phyloP scores from a whole-genome alignment of 2,113 vertebrate genomes.

The Rhinopithecus roxellana region DNA sequence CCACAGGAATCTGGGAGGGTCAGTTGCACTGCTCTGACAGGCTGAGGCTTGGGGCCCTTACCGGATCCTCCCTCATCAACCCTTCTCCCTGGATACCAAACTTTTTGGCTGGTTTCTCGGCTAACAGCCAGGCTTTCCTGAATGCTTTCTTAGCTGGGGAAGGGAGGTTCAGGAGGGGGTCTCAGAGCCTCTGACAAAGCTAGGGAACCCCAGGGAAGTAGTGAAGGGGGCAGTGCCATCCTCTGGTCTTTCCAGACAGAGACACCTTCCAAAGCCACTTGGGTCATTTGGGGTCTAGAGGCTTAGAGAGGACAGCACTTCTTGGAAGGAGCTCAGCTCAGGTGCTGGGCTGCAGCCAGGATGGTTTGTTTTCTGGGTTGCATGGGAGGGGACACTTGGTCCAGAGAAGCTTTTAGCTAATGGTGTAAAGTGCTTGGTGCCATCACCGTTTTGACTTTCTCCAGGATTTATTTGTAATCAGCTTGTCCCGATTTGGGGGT shows the following conservation, averaged over 20 bases:
- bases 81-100: not conserved
- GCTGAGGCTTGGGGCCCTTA: not conserved
- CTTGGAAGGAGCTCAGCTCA: not conserved
- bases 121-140: not conserved
- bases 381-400: constrained; percentile 54
- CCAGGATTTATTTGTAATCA: constrained; percentile 82
- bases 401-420: constrained; percentile 82
- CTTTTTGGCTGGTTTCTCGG: not conserved
- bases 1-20: not conserved
- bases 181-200: not conserved
- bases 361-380: constrained; percentile 33
- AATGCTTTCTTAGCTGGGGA: not conserved
- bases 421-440: constrained; percentile 79
- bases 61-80: not conserved
- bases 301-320: not conserved
- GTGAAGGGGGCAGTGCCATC: not conserved
- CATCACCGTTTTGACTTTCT: constrained; percentile 44
- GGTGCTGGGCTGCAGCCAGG: constrained; percentile 26
- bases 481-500: constrained; percentile 78
- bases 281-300: not conserved
- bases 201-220: not conserved
- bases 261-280: not conserved
- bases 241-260: not conserved
- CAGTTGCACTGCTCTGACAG: not conserved
- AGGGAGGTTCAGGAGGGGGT: not conserved